Conservation (phyloP, 2,797 vertebrate genomes). For the Heliangelus exortis region DNA sequence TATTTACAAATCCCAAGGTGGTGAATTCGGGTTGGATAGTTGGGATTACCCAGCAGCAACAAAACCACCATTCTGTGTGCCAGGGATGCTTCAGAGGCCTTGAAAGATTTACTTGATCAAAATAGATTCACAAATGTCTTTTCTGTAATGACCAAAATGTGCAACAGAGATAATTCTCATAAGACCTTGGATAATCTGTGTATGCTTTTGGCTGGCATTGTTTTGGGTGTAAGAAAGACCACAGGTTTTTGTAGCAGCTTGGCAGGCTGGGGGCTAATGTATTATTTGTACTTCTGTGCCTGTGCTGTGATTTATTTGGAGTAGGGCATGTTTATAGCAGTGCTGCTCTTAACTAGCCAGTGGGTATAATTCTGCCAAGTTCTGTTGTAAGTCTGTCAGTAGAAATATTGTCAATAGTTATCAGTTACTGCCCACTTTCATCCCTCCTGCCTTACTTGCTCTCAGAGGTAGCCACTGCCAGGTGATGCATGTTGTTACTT, state of each 20-base stretch:
- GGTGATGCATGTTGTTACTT: neutral
- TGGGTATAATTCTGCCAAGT: conserved; percentile 36
- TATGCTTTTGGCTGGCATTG: neutral
- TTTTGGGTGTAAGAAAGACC: neutral
- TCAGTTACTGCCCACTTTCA: conserved; percentile 10
- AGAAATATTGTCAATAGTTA: conserved; percentile 22
- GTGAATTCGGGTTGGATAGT: neutral
- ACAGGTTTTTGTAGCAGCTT: neutral
- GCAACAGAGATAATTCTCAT: neutral
- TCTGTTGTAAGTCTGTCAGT: neutral
- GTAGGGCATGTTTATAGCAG: neutral
- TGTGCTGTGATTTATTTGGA: conserved; percentile 3
- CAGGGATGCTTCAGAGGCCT: neutral
- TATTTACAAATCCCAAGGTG: neutral
- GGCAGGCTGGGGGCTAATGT: neutral
- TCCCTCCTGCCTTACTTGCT: neutral
- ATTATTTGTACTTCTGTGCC: neutral
- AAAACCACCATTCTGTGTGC: neutral
- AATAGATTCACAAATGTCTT: neutral
- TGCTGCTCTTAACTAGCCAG: neutral
- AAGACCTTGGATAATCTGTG: neutral
- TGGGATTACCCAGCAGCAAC: neutral
- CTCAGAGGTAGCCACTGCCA: neutral
- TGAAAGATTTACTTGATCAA: neutral
- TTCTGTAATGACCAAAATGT: neutral